Conservation (phyloP, 1,140 invertebrate species). For the Sinella curviseta region DNA sequence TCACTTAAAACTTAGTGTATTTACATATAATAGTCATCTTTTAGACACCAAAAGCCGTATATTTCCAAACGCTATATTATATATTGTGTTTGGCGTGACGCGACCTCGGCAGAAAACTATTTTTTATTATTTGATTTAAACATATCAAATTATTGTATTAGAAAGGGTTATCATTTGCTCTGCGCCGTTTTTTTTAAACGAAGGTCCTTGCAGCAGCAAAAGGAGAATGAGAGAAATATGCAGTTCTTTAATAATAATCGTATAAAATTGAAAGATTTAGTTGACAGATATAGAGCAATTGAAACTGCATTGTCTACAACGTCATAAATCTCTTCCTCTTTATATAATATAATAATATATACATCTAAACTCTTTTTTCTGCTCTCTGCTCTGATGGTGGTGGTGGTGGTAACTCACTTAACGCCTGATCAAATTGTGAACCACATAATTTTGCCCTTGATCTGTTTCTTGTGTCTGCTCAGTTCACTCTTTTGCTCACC, state of each 20-base stretch:
- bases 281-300: constrained; percentile 18
- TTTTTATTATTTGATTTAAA: too few relatives aligned
- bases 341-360: not conserved
- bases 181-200: too few relatives aligned
- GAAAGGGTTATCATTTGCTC: too few relatives aligned
- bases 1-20: too few relatives aligned
- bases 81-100: too few relatives aligned
- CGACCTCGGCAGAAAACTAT: too few relatives aligned
- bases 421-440: constrained; percentile 22
- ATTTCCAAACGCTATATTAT: too few relatives aligned
- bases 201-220: too few relatives aligned
- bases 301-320: constrained; percentile 9
- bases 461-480: constrained; percentile 6
- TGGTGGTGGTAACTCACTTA: not conserved
- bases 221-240: too few relatives aligned
- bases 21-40: too few relatives aligned
- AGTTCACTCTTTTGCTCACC: not conserved
- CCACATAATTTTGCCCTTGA: constrained; percentile 16
- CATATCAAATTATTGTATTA: too few relatives aligned
- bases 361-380: not conserved
- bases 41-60: too few relatives aligned
- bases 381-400: not conserved
- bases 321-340: constrained; percentile 2
- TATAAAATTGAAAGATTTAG: not conserved
- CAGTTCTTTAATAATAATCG: not conserved